Percentiles rank a stretch among this genome's conserved stretches.
Evolutionary conservation across 2,888 invertebrate species (phyloP).

Genomic region (Alloplasta piceator): DNA sequence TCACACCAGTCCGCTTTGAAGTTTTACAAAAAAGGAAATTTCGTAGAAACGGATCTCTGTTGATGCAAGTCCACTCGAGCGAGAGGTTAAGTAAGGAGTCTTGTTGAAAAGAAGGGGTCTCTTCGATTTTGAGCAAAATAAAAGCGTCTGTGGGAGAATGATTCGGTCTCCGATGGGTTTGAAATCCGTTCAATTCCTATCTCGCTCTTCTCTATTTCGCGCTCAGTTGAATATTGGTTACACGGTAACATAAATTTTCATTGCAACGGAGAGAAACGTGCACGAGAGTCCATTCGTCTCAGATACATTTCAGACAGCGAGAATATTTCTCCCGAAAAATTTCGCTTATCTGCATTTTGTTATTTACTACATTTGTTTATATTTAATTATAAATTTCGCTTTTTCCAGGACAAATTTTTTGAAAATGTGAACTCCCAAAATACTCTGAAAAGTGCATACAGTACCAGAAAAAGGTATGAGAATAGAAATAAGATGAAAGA

Average conservation of each 20-base stretch:
- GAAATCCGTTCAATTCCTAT: constrained; percentile 17
- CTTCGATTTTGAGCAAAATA: constrained; percentile 2
- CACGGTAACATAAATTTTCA: background rate
- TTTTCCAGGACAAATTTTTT: no score
- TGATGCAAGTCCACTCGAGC: background rate
- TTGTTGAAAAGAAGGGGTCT: constrained; percentile 5
- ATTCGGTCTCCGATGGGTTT: constrained; percentile 1
- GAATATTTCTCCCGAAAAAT: no score
- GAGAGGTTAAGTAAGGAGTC: background rate
- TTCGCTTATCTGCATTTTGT: no score
- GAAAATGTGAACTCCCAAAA: no score
- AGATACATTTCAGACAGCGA: no score
- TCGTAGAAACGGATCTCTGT: background rate
- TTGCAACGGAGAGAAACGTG: background rate
- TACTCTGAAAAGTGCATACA: no score
- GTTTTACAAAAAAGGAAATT: background rate
- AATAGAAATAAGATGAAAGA: no score
- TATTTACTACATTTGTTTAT: no score
- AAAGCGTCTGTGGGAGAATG: constrained; percentile 13
- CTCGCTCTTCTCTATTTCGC: constrained; percentile 3
- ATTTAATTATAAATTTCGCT: no score
- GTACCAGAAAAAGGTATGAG: no score
- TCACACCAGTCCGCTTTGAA: constrained; percentile 14
- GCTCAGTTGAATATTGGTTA: constrained; percentile 22
- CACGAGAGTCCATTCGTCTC: no score